phyloP scores from a whole-genome alignment of 2,113 vertebrate species.

The Eira barbara region DNA sequence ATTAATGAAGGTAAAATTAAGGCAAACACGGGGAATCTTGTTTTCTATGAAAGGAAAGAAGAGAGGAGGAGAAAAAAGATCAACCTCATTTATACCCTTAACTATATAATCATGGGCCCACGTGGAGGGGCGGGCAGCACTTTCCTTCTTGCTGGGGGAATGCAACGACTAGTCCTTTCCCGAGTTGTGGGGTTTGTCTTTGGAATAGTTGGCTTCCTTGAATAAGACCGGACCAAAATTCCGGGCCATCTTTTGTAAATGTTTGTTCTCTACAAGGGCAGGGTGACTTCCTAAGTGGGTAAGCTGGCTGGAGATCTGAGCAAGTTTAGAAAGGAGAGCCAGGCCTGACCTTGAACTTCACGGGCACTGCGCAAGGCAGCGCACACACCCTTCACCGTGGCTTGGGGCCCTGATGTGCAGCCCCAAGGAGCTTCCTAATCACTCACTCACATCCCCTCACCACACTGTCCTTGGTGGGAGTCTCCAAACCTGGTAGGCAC shows the following conservation, averaged over 20 bases:
- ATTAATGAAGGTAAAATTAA: conserved; percentile 79
- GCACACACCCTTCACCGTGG: neutral
- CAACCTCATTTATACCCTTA: neutral
- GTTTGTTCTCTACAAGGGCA: conserved; percentile 59
- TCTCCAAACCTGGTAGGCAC: neutral
- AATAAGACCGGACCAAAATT: neutral
- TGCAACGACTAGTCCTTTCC: neutral
- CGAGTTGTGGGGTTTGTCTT: neutral
- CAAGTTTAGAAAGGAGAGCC: neutral
- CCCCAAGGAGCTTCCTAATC: neutral
- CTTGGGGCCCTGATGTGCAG: neutral
- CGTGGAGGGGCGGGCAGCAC: rapidly evolving
- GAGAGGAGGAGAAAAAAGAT: neutral
- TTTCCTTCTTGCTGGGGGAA: neutral
- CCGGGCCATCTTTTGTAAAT: conserved; percentile 46
- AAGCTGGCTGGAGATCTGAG: conserved; percentile 68
- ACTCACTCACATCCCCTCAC: neutral
- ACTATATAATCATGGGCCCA: neutral
- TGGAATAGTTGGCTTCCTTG: neutral
- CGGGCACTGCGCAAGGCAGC: neutral
- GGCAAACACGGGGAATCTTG: conserved; percentile 67
- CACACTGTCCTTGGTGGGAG: neutral
- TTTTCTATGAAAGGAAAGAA: conserved; percentile 53
- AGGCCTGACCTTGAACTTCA: conserved; percentile 62
- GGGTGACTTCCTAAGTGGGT: conserved; percentile 55